Conservation (phyloP, 2,797 vertebrate genomes). For the Helarctos malayanus region DNA sequence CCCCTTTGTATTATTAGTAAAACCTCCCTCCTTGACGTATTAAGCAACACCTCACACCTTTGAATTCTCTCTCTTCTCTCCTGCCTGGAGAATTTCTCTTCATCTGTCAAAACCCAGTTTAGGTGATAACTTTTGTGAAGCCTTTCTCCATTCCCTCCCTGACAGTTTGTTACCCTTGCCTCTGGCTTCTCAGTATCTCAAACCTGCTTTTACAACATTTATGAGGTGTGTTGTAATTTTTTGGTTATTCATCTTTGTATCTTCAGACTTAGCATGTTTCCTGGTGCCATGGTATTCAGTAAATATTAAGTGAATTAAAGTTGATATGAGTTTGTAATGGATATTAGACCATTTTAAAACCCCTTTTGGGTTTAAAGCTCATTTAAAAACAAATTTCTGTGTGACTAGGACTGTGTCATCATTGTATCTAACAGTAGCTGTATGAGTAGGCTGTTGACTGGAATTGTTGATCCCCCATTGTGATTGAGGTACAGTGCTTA, state of each 20-base stretch:
- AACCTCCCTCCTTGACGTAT: neutral
- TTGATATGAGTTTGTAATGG: conserved; percentile 64
- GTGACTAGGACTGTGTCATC: neutral
- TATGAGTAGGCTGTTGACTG: conserved; percentile 45
- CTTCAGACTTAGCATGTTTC: conserved; percentile 13
- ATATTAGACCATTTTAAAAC: conserved; percentile 37
- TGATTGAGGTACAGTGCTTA: conserved; percentile 12
- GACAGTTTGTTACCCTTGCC: neutral
- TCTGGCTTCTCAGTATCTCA: neutral
- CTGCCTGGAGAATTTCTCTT: conserved; percentile 9
- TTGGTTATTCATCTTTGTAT: conserved; percentile 53
- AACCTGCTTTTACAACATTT: conserved; percentile 8
- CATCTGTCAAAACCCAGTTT: conserved; percentile 40
- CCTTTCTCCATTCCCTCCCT: conserved; percentile 6
- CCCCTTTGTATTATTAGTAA: neutral
- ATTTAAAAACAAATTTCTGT: conserved; percentile 45
- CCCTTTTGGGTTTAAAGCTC: conserved; percentile 34
- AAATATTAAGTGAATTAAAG: conserved; percentile 68
- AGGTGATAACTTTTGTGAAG: conserved; percentile 27
- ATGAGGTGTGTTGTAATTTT: conserved; percentile 25
- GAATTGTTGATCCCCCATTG: neutral
- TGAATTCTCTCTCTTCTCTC: neutral
- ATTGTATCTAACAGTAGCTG: neutral
- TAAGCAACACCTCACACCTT: neutral
- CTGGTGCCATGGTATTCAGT: conserved; percentile 20